Evolutionary conservation across 2,113 vertebrate species (phyloP).

Genomic region (Oryzias celebensis): DNA sequence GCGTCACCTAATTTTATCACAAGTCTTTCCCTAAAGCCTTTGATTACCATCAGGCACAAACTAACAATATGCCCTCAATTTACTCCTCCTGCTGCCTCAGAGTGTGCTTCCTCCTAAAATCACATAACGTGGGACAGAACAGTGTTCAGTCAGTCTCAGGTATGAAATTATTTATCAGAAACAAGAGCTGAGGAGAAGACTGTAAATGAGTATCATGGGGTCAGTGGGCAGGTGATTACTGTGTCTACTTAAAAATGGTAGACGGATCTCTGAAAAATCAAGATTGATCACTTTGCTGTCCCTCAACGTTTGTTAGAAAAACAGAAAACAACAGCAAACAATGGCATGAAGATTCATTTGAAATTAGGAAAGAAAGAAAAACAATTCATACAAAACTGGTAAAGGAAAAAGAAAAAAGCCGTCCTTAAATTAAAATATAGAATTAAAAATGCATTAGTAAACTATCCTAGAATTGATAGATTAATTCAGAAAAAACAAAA

Average conservation of each 20-base stretch:
- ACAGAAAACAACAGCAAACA: background rate
- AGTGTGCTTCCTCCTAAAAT: slow-evolving; percentile 13
- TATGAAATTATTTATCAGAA: slow-evolving; percentile 46
- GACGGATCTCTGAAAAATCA: slow-evolving; percentile 65
- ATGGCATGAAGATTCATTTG: background rate
- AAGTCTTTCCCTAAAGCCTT: slow-evolving; percentile 62
- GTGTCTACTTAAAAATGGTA: slow-evolving; percentile 71
- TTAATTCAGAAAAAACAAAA: too few relatives aligned
- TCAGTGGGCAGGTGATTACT: slow-evolving; percentile 82
- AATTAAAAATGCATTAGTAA: background rate
- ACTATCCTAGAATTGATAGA: background rate
- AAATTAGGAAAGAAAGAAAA: slow-evolving; percentile 25
- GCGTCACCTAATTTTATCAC: slow-evolving; percentile 80
- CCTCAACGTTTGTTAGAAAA: slow-evolving; percentile 15
- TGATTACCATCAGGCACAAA: slow-evolving; percentile 69
- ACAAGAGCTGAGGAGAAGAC: slow-evolving; percentile 43
- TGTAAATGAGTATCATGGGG: slow-evolving; percentile 66
- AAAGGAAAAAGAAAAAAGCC: background rate
- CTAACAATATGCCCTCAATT: slow-evolving; percentile 24
- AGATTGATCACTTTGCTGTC: slow-evolving; percentile 74
- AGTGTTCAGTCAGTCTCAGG: slow-evolving; percentile 54
- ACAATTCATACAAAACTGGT: slow-evolving; percentile 20
- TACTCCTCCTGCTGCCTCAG: slow-evolving; percentile 27
- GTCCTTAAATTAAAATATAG: background rate
- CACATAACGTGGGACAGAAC: slow-evolving; percentile 20